These are phyloP conservation scores for Limonius californicus DNA, from an alignment of 1,140 invertebrate species.

Conservation along the genomic window DNA sequence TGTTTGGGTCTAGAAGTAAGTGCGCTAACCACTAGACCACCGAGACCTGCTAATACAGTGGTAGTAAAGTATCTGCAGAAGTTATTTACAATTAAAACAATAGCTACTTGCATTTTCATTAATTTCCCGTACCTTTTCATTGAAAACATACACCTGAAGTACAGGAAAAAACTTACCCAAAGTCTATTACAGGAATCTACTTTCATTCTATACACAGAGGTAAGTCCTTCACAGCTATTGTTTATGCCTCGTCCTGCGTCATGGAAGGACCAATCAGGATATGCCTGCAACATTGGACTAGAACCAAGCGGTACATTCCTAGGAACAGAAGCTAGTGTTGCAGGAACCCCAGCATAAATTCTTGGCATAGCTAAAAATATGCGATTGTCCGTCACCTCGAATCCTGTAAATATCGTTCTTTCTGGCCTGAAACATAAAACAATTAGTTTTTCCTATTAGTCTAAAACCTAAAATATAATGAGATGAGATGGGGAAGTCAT, in stretches of 20 bases:
- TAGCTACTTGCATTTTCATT: too few species aligned
- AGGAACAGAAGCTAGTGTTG: constrained; percentile 65
- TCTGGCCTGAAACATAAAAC: constrained; percentile 57
- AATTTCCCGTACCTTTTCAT: too few species aligned
- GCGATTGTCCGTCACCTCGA: constrained; percentile 64
- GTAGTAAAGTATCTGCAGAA: too few species aligned
- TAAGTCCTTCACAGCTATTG: constrained; percentile 66
- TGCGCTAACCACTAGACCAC: too few species aligned
- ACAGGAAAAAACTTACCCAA: constrained; percentile 64
- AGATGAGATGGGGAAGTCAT: too few species aligned
- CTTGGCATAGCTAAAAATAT: constrained; percentile 72
- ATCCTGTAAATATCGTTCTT: constrained; percentile 69
- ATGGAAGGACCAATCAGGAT: constrained; percentile 78
- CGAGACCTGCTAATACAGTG: too few species aligned
- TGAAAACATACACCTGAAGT: too few species aligned
- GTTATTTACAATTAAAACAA: too few species aligned
- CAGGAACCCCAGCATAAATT: constrained; percentile 65
- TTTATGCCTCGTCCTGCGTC: constrained; percentile 63
- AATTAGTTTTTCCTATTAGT: too few species aligned
- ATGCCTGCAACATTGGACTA: constrained; percentile 66
- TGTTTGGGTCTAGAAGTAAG: too few species aligned
- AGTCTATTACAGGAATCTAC: constrained; percentile 71
- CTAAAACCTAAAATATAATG: too few species aligned
- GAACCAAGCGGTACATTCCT: constrained; percentile 58
- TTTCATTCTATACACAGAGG: constrained; percentile 71